Percentiles rank a stretch among this genome's conserved stretches.
These are phyloP conservation scores for Sternarchorhynchus goeldii DNA, from an alignment of 2,797 vertebrate species.

Conservation along the genomic window DNA sequence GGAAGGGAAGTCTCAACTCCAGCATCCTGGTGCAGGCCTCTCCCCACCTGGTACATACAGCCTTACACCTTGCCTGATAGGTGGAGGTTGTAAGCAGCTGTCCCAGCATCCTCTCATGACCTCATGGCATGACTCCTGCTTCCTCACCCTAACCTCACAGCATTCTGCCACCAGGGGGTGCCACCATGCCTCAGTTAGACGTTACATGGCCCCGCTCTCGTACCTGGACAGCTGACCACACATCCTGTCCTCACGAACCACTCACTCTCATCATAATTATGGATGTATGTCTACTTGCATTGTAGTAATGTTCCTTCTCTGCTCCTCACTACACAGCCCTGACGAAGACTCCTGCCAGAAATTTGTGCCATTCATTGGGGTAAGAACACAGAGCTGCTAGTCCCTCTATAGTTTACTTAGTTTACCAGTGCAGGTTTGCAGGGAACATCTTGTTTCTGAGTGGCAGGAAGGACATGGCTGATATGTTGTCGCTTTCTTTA, in stretches of 20 bases:
- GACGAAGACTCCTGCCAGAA: conserved; percentile 61
- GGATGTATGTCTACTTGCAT: neutral
- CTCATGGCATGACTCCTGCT: conserved; percentile 51
- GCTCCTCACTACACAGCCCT: conserved; percentile 44
- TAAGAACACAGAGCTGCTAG: conserved; percentile 38
- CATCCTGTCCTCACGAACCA: conserved; percentile 29
- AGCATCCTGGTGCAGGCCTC: no score
- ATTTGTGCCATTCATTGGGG: conserved; percentile 59
- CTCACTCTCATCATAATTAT: conserved; percentile 7
- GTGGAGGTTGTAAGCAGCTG: conserved; percentile 55
- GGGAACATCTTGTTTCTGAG: neutral
- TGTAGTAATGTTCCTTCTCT: conserved; percentile 10
- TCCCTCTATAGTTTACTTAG: no score
- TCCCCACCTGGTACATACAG: neutral
- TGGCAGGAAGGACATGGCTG: no score
- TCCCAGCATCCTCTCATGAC: conserved; percentile 38
- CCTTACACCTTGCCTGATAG: conserved; percentile 51
- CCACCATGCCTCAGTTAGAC: conserved; percentile 46
- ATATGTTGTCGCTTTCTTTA: neutral
- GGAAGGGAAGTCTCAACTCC: neutral
- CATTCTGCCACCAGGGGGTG: conserved; percentile 28
- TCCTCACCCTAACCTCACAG: conserved; percentile 41
- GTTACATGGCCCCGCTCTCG: conserved; percentile 37
- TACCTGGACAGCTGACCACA: conserved; percentile 33
- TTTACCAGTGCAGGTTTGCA: neutral